Evolutionary conservation across 2,888 invertebrate species (phyloP), one percentile per base, ranked within the genome.

Genomic region (Drosophila mulleri): DNA sequence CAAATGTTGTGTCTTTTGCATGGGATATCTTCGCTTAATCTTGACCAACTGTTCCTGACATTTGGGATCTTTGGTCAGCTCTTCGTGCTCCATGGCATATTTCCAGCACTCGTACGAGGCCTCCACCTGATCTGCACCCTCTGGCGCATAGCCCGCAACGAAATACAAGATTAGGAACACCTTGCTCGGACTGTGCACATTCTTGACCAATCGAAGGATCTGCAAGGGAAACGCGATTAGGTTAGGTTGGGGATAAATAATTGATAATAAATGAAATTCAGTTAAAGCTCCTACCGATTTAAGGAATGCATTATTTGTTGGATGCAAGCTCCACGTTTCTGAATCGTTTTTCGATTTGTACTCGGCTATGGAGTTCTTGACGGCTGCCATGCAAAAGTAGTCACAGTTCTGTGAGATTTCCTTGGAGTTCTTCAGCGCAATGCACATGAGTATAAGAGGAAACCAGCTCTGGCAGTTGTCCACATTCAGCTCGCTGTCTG

Each of bases 391-490:
- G 64, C 92, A 92, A 41, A 92, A 92, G 61, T 92, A 91, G 37
- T 93, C 93, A 48, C 92, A 91, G 69, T 89, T 89, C 62, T 91
- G 89, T 1, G 85, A 66, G 9, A 90, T 81, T 47, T 92, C 91
- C 35, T 76, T 82, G 16, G 91, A 85, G 8, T 91, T 89, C 52
- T 92, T 91, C 0, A 93, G 78, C 7, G 89, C 75, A 9, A 90
- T 90, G 66, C 92, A 91, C 85, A 93, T 88, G 60, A 92, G 86
- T 56, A 93, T 92, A 18, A 93, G 82, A 2, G 93, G 92, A 68
- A 93, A 93, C 93, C 93, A 93, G 60, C 91, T 92, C 59, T 92
- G 91, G 41, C 93, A 93, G 62, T 92, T 93, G 50, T 92, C 92
- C n/a, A 93, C 91, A 71, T 86, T 90, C 0, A 93, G 67, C 72